Evolutionary conservation across 2,888 invertebrate species (phyloP), one percentile per base, ranked within the genome.

Genomic region (Patella pellucida): DNA sequence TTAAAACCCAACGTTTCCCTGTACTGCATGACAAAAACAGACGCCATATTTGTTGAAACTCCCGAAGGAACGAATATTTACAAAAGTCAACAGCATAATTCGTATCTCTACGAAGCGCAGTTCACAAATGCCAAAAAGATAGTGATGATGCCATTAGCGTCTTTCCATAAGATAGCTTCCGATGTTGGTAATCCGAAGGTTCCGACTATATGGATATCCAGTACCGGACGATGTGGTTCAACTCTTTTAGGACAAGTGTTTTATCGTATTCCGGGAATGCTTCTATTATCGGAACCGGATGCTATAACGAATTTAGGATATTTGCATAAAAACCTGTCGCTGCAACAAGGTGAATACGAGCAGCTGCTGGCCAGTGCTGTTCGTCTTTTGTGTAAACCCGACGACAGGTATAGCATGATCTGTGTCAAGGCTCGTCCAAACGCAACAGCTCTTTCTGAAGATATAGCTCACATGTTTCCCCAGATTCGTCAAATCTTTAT

Each of bases 141-240:
- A 67, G 87, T 88, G 69, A 84, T 84, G n/a, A 84, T 89, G 82
- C 89, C 89, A 5, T 79, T 87, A 14, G 86, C 86, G 9, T 86
- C 87, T 7, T 87, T 88, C 75, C 85, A 87, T 76, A 87, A 87
- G 75, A 83, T 87, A 23, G 87, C 87, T 7, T 86, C 86, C 41
- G 87, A 87, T 76, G 79, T 87, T 9, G 88, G 89, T 19, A 82
- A 84, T 50, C 89, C 89, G 0, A 79, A 84, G 52, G 79, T 86
- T n/a, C 85, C 86, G 1, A 84, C 87, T 2, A 81, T 87, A 41
- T 82, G 86, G 83, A 77, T 88, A 31, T 83, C 85, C 54, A 85
- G 83, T 69, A 87, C 88, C 1, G 85, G 86, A 12, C 80, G 86
- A 50, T 86, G 87, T 75, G 89, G 89, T 9, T 85, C 88, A 23